A percentile compares a stretch with the other conserved stretches of the same genome.
Evolutionary conservation across 1,140 invertebrate genomes (phyloP).

Genomic region (Ridgeia piscesae): DNA sequence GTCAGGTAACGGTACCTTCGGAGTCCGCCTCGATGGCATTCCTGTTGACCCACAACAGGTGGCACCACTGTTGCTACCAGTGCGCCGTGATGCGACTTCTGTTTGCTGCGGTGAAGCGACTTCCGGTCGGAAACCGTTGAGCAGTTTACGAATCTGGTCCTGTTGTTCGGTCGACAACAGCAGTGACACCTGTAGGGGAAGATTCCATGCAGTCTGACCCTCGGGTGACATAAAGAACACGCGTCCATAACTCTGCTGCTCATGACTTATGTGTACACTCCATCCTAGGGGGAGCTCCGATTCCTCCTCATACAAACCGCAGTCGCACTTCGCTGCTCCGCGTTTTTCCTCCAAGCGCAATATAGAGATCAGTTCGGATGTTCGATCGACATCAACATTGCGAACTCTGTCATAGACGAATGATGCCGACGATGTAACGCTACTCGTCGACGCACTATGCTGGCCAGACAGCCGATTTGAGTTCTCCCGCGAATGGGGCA

Average conservation of each 20-base stretch:
- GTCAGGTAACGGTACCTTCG: too few species aligned
- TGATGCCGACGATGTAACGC: background rate
- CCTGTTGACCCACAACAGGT: background rate
- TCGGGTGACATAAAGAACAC: conserved; percentile 27
- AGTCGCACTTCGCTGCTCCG: conserved; percentile 19
- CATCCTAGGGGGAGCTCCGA: conserved; percentile 17
- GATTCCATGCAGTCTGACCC: conserved; percentile 24
- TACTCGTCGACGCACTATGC: background rate
- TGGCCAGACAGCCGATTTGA: background rate
- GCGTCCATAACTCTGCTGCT: conserved; percentile 13
- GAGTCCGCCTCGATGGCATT: too few species aligned
- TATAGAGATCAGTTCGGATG: conserved; percentile 11
- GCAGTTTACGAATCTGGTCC: background rate
- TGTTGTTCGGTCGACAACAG: background rate
- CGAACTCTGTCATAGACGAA: conserved; percentile 16
- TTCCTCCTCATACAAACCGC: conserved; percentile 22
- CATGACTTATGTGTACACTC: conserved; percentile 24
- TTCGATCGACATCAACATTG: conserved; percentile 9
- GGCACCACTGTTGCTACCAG: background rate
- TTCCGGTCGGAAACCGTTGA: background rate
- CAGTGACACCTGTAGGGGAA: conserved; percentile 21
- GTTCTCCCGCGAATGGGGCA: background rate
- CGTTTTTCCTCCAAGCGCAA: conserved; percentile 11
- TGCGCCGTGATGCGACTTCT: background rate
- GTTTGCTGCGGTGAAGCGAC: background rate